phyloP scores from a whole-genome alignment of 2,113 vertebrate genomes.

The Ceyx margarethae region DNA sequence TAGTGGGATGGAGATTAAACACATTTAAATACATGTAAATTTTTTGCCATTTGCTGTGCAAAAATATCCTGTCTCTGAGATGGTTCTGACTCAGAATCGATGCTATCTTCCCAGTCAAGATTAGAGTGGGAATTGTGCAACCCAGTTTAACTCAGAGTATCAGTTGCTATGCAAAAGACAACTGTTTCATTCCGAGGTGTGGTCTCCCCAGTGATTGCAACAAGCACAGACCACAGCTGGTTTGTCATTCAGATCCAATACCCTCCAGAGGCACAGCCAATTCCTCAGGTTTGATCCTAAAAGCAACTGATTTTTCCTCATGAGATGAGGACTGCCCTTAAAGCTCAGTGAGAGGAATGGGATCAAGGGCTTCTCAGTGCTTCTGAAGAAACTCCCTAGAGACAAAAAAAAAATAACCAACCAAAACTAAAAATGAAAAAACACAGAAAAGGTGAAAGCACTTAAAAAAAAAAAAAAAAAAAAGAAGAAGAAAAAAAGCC shows the following conservation, averaged over 20 bases:
- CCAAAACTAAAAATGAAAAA: not conserved
- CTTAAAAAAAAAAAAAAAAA: not conserved
- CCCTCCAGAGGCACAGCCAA: not conserved
- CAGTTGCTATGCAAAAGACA: constrained; percentile 51
- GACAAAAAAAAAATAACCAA: not conserved
- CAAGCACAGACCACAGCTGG: constrained; percentile 1
- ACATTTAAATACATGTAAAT: constrained; percentile 52
- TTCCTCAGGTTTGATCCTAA: not conserved
- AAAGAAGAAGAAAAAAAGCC: not conserved
- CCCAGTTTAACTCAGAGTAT: constrained; percentile 50
- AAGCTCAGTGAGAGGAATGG: not conserved
- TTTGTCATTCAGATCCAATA: not conserved
- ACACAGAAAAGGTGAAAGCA: constrained; percentile 10
- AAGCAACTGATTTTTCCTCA: not conserved
- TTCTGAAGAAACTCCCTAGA: not conserved
- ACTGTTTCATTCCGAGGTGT: constrained; percentile 45
- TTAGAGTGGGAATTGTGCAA: constrained; percentile 62
- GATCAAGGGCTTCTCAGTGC: not conserved
- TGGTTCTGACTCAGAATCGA: constrained; percentile 56
- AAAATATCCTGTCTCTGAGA: constrained; percentile 50
- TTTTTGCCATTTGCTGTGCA: constrained; percentile 24
- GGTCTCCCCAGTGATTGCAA: not conserved
- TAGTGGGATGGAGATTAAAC: not conserved
- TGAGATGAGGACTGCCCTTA: not conserved
- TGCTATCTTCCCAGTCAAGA: constrained; percentile 52